Conservation (phyloP, 2,113 vertebrate species). For the Clarias macrocephalus region DNA sequence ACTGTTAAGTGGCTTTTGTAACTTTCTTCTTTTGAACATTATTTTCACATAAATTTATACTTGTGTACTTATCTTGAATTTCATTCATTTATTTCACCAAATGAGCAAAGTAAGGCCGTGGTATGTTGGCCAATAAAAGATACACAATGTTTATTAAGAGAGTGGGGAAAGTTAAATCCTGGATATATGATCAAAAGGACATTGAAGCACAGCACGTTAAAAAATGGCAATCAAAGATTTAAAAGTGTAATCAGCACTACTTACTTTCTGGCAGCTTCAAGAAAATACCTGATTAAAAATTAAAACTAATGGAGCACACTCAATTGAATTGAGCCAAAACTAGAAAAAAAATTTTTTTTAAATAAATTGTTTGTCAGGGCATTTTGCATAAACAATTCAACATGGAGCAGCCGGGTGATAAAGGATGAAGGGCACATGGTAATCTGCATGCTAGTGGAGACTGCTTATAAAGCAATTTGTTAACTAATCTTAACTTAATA, state of each 20-base stretch:
- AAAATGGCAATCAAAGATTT: background rate
- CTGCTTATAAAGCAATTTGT: too few species aligned
- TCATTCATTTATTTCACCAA: background rate
- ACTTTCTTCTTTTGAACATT: background rate
- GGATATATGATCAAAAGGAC: background rate
- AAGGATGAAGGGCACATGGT: background rate
- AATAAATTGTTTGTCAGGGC: too few species aligned
- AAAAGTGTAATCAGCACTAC: background rate
- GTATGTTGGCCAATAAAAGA: background rate
- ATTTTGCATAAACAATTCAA: too few species aligned
- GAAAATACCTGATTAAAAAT: background rate
- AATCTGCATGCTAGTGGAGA: background rate
- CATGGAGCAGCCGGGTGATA: background rate
- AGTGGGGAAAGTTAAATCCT: background rate
- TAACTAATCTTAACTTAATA: too few species aligned
- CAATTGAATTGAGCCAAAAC: background rate
- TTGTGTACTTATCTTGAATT: background rate
- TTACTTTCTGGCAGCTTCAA: background rate
- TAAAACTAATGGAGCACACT: background rate
- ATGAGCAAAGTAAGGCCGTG: slow-evolving; percentile 20
- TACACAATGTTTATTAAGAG: background rate
- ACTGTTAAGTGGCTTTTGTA: slow-evolving; percentile 51
- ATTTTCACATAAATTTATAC: background rate
- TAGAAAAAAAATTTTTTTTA: background rate
- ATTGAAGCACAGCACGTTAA: background rate